A percentile compares a stretch with the other conserved stretches of the same genome.
These are phyloP conservation scores for Drosophila flavopinicola DNA, from an alignment of 2,888 invertebrate species.

Conservation along the genomic window DNA sequence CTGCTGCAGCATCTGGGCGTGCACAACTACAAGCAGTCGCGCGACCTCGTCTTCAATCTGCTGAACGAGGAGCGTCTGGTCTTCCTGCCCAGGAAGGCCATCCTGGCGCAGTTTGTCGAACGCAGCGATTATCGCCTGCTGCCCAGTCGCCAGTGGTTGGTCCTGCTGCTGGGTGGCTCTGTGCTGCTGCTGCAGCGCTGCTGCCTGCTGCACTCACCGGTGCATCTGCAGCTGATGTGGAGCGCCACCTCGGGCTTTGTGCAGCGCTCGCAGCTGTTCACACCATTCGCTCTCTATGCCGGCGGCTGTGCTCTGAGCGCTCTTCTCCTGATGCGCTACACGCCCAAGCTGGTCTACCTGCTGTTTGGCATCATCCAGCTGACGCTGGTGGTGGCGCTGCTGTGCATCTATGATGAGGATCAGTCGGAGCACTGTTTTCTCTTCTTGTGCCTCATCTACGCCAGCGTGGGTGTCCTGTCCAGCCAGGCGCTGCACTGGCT, in stretches of 20 bases:
- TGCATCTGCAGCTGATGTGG: slow-evolving; percentile 70
- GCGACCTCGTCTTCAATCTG: slow-evolving; percentile 77
- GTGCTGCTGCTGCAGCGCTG: slow-evolving; percentile 63
- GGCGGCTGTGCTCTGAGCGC: slow-evolving; percentile 66
- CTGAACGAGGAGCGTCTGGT: slow-evolving; percentile 76
- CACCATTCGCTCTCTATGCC: slow-evolving; percentile 65
- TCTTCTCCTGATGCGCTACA: slow-evolving; percentile 69
- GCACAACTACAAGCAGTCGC: slow-evolving; percentile 75
- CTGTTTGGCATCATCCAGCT: slow-evolving; percentile 79
- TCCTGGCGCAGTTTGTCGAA: slow-evolving; percentile 69
- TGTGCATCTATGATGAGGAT: slow-evolving; percentile 74
- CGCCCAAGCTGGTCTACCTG: slow-evolving; percentile 73
- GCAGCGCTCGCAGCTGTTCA: slow-evolving; percentile 47
- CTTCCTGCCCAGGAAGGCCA: slow-evolving; percentile 64
- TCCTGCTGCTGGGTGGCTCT: slow-evolving; percentile 54
- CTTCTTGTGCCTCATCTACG: slow-evolving; percentile 77
- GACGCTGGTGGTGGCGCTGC: slow-evolving; percentile 69
- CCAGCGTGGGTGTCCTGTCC: slow-evolving; percentile 71
- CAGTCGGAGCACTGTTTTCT: slow-evolving; percentile 70
- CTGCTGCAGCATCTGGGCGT: slow-evolving; percentile 69
- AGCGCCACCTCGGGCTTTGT: slow-evolving; percentile 66
- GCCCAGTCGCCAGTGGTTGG: slow-evolving; percentile 71
- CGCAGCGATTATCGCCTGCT: slow-evolving; percentile 67
- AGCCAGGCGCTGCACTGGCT: slow-evolving; percentile 75
- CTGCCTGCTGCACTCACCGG: slow-evolving; percentile 64